Evolutionary conservation across 2,797 vertebrate species (phyloP), one percentile per base, ranked within the genome.

Genomic region (Fistularia commersonii): DNA sequence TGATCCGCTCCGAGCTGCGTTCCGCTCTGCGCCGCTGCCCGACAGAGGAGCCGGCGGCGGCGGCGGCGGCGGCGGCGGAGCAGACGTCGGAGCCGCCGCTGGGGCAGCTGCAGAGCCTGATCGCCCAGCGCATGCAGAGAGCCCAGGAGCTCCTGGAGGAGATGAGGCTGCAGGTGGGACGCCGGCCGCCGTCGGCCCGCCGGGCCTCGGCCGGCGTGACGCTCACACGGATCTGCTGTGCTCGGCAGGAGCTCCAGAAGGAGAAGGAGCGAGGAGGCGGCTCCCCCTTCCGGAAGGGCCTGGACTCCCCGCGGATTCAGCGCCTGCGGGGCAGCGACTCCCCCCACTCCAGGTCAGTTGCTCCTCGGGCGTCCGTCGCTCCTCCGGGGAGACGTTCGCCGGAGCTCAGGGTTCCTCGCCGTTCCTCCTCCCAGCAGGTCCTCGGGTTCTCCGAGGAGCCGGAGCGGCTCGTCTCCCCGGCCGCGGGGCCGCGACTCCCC

Each of bases 141-240:
- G 97, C 97, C 64, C 95, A 95, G 89, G 95, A 96, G 86, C 89
- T 98, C 66, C 90, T 98, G 81, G 90, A 92, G 0, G 94, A 97
- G 78, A 93, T 94, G 79, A 92, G 94, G 0, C 91, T 93, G 48
- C 93, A 94, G 48, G 90, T 92, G 11, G 0, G 40, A 48, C 8
- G 0, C 7, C 42, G 11, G 12, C 33, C 14, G 6, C 7, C n/a
- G 11, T 38, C 11, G 10, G 6, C 0, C 8, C n/a, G 3, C 11
- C 1, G n/a, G 12, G 12, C 14, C 10, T 31, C 9, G 23, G 15
- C 41, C 12, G 7, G 11, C 10, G 14, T 8, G 3, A 31, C 13
- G 9, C 11, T 44, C 8, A 5, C 9, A 1, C 8, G 23, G 3
- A 7, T 44, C 13, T 15, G 9, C n/a, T 13, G 11, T 32, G 6